Base-by-base conservation (phyloP, 2,797 vertebrate genomes). In the Garrulus glandarius region DNA sequence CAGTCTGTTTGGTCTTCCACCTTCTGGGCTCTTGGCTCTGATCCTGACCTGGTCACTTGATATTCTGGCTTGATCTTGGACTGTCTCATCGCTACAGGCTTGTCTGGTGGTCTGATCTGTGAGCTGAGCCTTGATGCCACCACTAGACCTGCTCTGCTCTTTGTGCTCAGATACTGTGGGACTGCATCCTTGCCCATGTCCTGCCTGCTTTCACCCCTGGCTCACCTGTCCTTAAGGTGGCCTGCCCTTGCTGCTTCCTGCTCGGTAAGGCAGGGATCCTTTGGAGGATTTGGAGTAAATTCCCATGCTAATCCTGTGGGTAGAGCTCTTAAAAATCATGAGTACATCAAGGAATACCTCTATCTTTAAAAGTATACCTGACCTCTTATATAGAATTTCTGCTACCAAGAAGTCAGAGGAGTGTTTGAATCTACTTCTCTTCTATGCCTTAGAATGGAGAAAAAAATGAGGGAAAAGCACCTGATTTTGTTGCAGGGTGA, bases 211-310 rank as follows among this genome's bases (percentile, higher is more conserved):
- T 24, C 15, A 24, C 3, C 20, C 16, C 41, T 60, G 43, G 11
- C 43, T 88, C 2, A 1, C 32, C 50, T 65, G 74, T 26, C 29
- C 39, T 37, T 13, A 18, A 5, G 39, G 18, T 29, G 50, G 6
- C 41, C 29, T 71, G 47, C 10, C 46, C 34, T 26, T 22, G 21
- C 39, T 78, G 34, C 23, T 37, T 44, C n/a, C 59, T 69, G 55
- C 9, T 55, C 12, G 6, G 15, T 14, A 41, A 0, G 3, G n/a
- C 27, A 0, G 1, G 10, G 14, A 63, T 43, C 9, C 9, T 44
- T 78, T 23, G 52, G 13, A 70, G 12, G 15, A 6, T 15, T 15
- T 5, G 20, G 52, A 67, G 78, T 18, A 47, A 50, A 41, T 44
- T 44, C n/a, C 37, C 18, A 19, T 27, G 17, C 16, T 53, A 44